These are phyloP conservation scores for Branchellion lobata DNA, from an alignment of 2,888 invertebrate species.

Conservation along the genomic window DNA sequence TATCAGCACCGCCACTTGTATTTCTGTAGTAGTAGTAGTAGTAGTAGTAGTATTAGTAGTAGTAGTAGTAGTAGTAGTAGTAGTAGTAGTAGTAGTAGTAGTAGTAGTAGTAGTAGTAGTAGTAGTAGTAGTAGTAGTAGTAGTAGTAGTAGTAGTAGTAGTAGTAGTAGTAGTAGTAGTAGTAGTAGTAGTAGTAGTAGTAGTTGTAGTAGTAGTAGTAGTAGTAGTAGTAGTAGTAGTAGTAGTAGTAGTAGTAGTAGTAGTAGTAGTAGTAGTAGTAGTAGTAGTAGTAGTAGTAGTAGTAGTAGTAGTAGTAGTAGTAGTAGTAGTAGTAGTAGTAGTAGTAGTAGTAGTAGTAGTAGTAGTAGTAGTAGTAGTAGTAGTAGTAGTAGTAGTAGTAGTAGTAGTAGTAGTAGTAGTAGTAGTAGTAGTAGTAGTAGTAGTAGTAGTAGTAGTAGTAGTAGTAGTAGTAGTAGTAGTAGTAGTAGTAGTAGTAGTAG, in stretches of 20 bases:
- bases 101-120: neutral
- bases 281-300: conserved; percentile 26
- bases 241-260: neutral
- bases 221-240: conserved; percentile 22
- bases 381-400: neutral
- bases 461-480: neutral
- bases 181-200: conserved; percentile 13
- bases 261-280: conserved; percentile 13
- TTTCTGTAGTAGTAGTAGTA: neutral
- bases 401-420: neutral
- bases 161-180: conserved; percentile 5
- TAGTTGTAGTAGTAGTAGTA: conserved; percentile 27
- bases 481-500: neutral
- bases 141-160: neutral
- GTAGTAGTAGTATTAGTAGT: neutral
- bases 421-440: neutral
- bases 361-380: too few species aligned
- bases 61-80: neutral
- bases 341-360: conserved; percentile 8
- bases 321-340: conserved; percentile 23
- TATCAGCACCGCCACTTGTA: neutral
- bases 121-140: neutral
- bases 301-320: conserved; percentile 20
- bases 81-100: neutral
- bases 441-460: neutral